Evolutionary conservation across 2,888 invertebrate genomes (phyloP).

Genomic region (Ommatoiulus sabulosus): DNA sequence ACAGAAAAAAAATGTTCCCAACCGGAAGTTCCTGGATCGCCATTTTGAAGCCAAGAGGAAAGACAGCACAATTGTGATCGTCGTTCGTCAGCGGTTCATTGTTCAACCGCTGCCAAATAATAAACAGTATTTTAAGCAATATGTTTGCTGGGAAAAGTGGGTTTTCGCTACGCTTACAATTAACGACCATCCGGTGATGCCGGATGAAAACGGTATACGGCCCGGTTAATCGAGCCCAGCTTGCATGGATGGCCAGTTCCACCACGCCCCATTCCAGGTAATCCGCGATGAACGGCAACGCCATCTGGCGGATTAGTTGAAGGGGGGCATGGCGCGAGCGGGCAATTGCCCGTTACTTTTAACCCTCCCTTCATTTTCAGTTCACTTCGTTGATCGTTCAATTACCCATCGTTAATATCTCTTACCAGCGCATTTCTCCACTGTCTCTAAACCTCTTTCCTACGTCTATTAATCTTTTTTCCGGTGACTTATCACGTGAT

Average conservation of each 20-base stretch:
- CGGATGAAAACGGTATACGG: neutral
- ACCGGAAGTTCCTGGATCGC: neutral
- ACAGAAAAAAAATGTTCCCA: neutral
- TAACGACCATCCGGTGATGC: neutral
- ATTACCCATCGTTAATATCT: neutral
- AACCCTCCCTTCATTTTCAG: neutral
- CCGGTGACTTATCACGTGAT: conserved; percentile 3
- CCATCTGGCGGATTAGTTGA: neutral
- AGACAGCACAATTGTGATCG: neutral
- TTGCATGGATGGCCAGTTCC: neutral
- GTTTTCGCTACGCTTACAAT: neutral
- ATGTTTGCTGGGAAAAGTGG: neutral
- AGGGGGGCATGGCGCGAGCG: neutral
- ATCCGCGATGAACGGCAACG: no score
- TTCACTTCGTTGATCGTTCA: neutral
- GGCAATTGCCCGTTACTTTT: neutral
- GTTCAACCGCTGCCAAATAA: neutral
- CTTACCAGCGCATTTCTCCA: conserved; percentile 3
- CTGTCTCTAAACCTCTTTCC: neutral
- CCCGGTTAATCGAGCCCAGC: neutral
- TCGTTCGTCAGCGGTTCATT: neutral
- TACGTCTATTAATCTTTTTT: neutral
- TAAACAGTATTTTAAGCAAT: neutral
- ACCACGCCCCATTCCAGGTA: neutral
- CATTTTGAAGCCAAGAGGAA: neutral